Base-by-base conservation (phyloP, 2,888 invertebrate genomes). In the Mylabris sibirica region DNA sequence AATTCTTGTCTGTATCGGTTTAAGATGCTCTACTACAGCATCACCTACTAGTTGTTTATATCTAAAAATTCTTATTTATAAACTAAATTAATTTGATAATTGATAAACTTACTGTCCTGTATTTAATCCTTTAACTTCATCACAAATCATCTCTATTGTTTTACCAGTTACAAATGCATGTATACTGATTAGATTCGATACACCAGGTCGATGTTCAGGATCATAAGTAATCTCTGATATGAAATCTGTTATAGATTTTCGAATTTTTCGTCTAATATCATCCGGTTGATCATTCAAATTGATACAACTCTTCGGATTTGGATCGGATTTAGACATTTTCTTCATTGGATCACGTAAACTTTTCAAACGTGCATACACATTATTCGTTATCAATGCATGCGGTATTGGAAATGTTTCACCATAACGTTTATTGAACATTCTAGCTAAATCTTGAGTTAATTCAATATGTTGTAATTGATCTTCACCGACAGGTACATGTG, bases 291-390 rank as follows among this genome's bases (percentile, higher is more conserved):
- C 98, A 4, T 88, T 90, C 38, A 99, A 84, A 76, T 92, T 89
- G 70, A 99, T 93, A 65, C 95, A 88, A 73, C 94, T 92, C 80
- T 90, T 92, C 0, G 88, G 83, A 85, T 96, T 93, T 0, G 87
- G 81, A 80, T 96, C 95, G 0, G 99, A 99, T 86, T 99, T 99
- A 12, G 99, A 99, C 99, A 99, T 99, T 87, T 99, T 99, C 81
- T 93, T 93, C 0, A 83, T 81, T 0, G 98, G 97, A 80, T 96
- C 92, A 60, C 96, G 89, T 9, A 99, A 87, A 81, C 96, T 97
- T 79, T 91, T 91, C 67, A 99, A 88, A 60, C 92, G 88, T 65
- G 88, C 87, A 78, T 87, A 87, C 57, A 88, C 87, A 70, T 88
- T 87, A 59, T 87, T 88, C 88, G 75, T 44, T 79, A 64, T 60